Conservation (phyloP, 2,113 vertebrate genomes). For the Acrocephalus arundinaceus region DNA sequence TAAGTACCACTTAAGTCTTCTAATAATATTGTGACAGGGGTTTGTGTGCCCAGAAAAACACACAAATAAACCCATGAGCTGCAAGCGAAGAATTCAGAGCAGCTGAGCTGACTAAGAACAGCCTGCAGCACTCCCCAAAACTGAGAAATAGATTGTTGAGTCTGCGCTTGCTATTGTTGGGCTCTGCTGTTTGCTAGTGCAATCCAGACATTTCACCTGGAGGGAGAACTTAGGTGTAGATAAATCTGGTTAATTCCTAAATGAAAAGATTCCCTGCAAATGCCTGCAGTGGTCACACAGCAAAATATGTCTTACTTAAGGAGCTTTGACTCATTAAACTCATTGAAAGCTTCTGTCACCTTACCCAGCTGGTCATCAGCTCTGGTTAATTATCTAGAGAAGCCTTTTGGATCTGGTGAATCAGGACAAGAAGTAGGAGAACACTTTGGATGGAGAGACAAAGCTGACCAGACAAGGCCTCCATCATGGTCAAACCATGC, state of each 20-base stretch:
- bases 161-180: rapidly evolving
- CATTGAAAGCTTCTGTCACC: neutral
- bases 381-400: neutral
- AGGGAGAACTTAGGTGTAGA: neutral
- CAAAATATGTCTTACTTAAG: neutral
- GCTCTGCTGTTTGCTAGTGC: neutral
- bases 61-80: neutral
- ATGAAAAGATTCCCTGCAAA: neutral
- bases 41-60: neutral
- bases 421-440: neutral
- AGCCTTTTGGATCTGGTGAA: neutral
- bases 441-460: neutral
- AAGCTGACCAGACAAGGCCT: neutral
- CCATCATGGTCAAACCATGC: neutral
- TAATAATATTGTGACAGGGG: neutral
- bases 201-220: neutral
- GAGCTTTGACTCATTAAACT: neutral
- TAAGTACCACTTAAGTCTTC: neutral
- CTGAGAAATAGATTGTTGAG: rapidly evolving
- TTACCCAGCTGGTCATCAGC: neutral
- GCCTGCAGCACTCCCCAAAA: neutral
- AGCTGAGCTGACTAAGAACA: neutral
- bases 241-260: neutral
- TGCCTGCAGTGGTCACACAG: neutral
- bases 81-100: neutral